Percentiles rank a stretch among this genome's conserved stretches.
Conservation (phyloP, 2,797 vertebrate genomes). For the Podarcis siculus region DNA sequence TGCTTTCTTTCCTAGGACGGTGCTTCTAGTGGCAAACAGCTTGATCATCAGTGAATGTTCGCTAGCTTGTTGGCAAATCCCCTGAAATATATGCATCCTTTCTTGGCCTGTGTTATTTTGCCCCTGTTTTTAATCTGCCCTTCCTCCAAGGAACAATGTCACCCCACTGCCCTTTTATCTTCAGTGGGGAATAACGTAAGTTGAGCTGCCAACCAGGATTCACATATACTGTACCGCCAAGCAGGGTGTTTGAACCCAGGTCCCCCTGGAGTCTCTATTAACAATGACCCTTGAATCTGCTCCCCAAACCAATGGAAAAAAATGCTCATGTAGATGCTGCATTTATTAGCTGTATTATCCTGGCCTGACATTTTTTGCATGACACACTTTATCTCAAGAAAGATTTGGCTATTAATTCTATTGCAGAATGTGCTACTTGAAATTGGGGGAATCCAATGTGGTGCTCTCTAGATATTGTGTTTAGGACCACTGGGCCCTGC, state of each 20-base stretch:
- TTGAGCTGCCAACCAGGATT: background rate
- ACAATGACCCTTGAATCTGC: background rate
- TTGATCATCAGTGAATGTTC: background rate
- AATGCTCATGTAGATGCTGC: background rate
- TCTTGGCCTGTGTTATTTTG: background rate
- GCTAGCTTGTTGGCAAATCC: constrained; percentile 13
- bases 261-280: too few species aligned
- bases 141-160: background rate
- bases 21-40: constrained; percentile 10
- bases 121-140: background rate
- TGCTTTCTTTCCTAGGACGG: constrained; percentile 24
- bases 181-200: background rate
- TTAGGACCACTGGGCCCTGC: too few species aligned
- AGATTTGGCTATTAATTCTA: background rate
- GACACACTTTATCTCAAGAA: background rate
- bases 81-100: constrained; percentile 10
- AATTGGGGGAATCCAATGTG: background rate
- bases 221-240: background rate
- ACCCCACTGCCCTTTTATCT: background rate
- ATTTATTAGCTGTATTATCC: background rate
- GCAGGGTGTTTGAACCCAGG: background rate
- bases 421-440: background rate
- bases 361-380: constrained; percentile 16
- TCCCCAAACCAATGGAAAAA: background rate
- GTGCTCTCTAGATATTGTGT: too few species aligned